phyloP scores from a whole-genome alignment of 2,797 vertebrate genomes.

The Knipowitschia caucasica region DNA sequence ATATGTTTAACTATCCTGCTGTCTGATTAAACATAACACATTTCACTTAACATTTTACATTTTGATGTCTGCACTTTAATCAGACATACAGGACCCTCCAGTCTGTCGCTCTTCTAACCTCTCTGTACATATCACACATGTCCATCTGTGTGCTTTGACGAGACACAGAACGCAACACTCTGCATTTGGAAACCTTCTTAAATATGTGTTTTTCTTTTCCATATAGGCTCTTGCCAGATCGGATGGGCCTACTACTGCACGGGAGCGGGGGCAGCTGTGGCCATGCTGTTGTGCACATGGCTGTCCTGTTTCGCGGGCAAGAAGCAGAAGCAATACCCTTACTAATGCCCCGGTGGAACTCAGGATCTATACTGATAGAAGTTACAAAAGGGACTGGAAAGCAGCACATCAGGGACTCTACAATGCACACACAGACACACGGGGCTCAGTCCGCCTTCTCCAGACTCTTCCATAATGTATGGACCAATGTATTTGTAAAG shows the following conservation, averaged over 20 bases:
- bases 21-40: not conserved
- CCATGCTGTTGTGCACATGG: conserved; percentile 94
- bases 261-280: conserved; percentile 81
- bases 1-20: not conserved
- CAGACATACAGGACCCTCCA: not conserved
- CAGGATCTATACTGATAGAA: conserved; percentile 1
- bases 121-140: conserved; percentile 15
- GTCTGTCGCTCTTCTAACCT: conserved; percentile 8
- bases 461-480: conserved; percentile 54
- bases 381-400: conserved; percentile 46
- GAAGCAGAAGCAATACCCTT: conserved; percentile 96
- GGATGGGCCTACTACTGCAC: conserved; percentile 98
- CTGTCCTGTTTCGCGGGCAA: conserved; percentile 95
- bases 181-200: conserved; percentile 9
- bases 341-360: conserved; percentile 62
- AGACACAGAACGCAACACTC: conserved; percentile 12
- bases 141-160: conserved; percentile 9
- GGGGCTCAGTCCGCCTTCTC: conserved; percentile 37
- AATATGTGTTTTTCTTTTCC: conserved; percentile 9
- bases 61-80: not conserved
- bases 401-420: conserved; percentile 69
- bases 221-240: conserved; percentile 88
- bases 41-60: no score
- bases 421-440: conserved; percentile 42
- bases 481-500: conserved; percentile 70